Conservation (phyloP, 2,888 invertebrate genomes). For the Scaptomyza cyrtandrae region DNA sequence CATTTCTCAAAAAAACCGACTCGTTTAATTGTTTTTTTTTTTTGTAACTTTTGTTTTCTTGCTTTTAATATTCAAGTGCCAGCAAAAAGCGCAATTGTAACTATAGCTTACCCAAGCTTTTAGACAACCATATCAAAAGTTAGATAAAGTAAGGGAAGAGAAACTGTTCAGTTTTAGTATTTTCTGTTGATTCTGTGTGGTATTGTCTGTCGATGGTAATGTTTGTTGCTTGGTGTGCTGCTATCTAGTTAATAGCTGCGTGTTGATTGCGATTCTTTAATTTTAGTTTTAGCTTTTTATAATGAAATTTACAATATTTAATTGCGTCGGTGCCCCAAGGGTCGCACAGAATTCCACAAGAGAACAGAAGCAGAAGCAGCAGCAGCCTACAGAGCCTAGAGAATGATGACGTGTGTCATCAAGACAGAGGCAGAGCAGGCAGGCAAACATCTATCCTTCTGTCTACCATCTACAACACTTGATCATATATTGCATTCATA, state of each 20-base stretch:
- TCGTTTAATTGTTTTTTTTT: too few relatives aligned
- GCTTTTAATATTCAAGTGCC: too few relatives aligned
- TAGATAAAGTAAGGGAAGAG: too few relatives aligned
- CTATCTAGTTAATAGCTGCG: slow-evolving; percentile 18
- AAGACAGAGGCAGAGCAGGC: slow-evolving; percentile 1
- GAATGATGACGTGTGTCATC: slow-evolving; percentile 33
- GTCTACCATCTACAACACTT: slow-evolving; percentile 24
- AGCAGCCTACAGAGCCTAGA: slow-evolving; percentile 26
- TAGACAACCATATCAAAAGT: too few relatives aligned
- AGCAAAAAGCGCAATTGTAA: too few relatives aligned
- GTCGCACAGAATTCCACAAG: slow-evolving; percentile 18
- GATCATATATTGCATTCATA: slow-evolving; percentile 27
- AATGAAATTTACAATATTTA: slow-evolving; percentile 71
- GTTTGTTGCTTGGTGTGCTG: not conserved
- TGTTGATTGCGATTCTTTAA: slow-evolving; percentile 16
- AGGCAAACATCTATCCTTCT: slow-evolving; percentile 1
- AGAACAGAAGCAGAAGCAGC: slow-evolving; percentile 9
- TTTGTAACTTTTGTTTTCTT: too few relatives aligned
- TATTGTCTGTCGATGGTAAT: not conserved
- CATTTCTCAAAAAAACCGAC: too few relatives aligned
- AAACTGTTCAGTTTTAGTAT: not conserved
- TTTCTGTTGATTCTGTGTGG: slow-evolving; percentile 5
- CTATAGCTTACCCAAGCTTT: too few relatives aligned
- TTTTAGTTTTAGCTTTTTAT: slow-evolving; percentile 45
- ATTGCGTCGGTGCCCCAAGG: slow-evolving; percentile 45